Conservation (phyloP, 1,140 invertebrate genomes). For the Adoxophyes honmai region DNA sequence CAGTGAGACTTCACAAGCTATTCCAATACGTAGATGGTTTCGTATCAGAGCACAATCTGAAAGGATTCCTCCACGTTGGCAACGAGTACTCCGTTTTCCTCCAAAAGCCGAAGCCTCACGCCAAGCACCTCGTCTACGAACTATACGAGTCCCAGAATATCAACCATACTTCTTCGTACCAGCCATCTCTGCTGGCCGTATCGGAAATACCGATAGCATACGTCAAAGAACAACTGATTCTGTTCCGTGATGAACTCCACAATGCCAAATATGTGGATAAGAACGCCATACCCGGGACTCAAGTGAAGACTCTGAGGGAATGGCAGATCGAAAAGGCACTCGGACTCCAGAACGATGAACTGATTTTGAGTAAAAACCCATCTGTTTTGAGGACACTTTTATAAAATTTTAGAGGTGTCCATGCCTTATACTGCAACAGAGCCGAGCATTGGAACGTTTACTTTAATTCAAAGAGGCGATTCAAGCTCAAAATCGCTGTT, state of each 20-base stretch:
- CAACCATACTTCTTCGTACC: constrained; percentile 29
- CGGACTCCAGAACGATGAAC: constrained; percentile 18
- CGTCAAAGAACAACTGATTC: constrained; percentile 52
- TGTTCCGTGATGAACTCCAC: constrained; percentile 48
- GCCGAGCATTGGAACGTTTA: too few relatives aligned
- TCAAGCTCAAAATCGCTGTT: too few relatives aligned
- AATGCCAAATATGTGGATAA: constrained; percentile 51
- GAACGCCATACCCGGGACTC: constrained; percentile 51
- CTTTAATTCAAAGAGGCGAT: too few relatives aligned
- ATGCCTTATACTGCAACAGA: too few relatives aligned
- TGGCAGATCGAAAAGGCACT: constrained; percentile 59
- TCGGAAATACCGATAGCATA: constrained; percentile 57
- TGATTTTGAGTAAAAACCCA: constrained; percentile 24
- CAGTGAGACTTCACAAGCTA: constrained; percentile 51
- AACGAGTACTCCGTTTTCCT: constrained; percentile 56
- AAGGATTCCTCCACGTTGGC: constrained; percentile 56
- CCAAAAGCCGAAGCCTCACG: constrained; percentile 45
- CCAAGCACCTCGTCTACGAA: constrained; percentile 54
- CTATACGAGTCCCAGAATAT: constrained; percentile 53
- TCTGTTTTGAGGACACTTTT: neutral
- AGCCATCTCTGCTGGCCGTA: constrained; percentile 48
- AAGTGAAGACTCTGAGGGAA: constrained; percentile 53
- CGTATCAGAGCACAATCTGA: constrained; percentile 47
- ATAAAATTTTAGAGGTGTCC: too few relatives aligned
- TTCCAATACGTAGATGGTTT: constrained; percentile 59